Conservation (phyloP, 37 sponge, comb jelly and placozoan species). For the Cladorhizidae sp. region DNA sequence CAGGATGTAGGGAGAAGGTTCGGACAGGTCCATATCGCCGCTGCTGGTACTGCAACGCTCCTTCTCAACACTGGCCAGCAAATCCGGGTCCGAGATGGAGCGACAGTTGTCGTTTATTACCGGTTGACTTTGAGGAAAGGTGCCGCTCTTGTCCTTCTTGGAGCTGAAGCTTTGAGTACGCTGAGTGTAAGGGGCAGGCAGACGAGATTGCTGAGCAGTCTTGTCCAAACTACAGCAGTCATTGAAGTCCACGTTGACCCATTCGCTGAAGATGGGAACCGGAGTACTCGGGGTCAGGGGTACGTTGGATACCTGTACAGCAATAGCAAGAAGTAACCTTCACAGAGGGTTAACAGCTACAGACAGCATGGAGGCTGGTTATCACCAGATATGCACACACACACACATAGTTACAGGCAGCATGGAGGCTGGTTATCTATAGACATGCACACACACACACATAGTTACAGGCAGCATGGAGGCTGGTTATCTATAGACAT, state of each 20-base stretch:
- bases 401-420: too few relatives aligned
- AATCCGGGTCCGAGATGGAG: constrained; percentile 44
- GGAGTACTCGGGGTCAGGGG: background rate
- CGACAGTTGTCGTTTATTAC: background rate
- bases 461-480: too few relatives aligned
- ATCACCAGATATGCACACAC: too few relatives aligned
- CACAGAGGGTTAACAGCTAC: too few relatives aligned
- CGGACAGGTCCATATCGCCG: background rate
- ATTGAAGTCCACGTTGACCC: background rate
- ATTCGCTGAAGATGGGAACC: background rate
- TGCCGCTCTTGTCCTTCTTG: background rate
- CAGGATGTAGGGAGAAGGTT: background rate
- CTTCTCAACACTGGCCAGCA: background rate
- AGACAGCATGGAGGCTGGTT: too few relatives aligned
- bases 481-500: too few relatives aligned
- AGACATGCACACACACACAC: too few relatives aligned
- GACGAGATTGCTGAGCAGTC: background rate
- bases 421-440: too few relatives aligned
- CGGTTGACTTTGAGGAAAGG: too few relatives aligned
- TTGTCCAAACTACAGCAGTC: constrained; percentile 7
- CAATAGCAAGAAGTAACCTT: too few relatives aligned
- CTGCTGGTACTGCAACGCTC: background rate
- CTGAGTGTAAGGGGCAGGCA: background rate
- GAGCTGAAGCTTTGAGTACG: background rate
- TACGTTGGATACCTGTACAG: background rate